Evolutionary conservation across 2,888 invertebrate species (phyloP).

Genomic region (Clostera curtula): DNA sequence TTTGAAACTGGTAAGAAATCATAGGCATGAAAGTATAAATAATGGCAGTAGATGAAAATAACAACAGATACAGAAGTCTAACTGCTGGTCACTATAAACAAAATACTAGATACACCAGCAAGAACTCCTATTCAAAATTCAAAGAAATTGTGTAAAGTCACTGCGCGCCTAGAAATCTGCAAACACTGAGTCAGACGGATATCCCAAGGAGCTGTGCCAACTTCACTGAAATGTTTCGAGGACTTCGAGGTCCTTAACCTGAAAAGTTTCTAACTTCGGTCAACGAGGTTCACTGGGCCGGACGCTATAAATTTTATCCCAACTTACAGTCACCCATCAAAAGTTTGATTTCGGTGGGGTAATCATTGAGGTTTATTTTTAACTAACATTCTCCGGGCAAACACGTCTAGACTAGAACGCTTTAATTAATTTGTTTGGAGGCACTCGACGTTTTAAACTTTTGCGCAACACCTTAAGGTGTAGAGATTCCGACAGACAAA

Average conservation of each 20-base stretch:
- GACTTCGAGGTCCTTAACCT: slow-evolving; percentile 47
- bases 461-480: slow-evolving; percentile 9
- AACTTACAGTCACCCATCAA: slow-evolving; percentile 27
- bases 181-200: neutral
- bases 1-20: no score
- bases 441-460: no score
- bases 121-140: no score
- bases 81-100: no score
- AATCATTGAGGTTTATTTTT: neutral
- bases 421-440: slow-evolving; percentile 7
- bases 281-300: slow-evolving; percentile 29
- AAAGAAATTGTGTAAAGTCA: no score
- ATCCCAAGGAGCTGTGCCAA: slow-evolving; percentile 16
- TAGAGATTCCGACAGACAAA: slow-evolving; percentile 27
- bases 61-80: no score
- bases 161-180: no score
- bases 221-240: slow-evolving; percentile 39
- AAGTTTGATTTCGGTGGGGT: neutral
- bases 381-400: neutral
- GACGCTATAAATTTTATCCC: slow-evolving; percentile 44
- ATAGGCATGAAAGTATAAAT: no score
- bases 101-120: no score
- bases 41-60: no score
- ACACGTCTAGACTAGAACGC: neutral
- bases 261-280: slow-evolving; percentile 44